Evolutionary conservation across 2,113 vertebrate genomes (phyloP).

Genomic region (Myrmophylax atrothorax): DNA sequence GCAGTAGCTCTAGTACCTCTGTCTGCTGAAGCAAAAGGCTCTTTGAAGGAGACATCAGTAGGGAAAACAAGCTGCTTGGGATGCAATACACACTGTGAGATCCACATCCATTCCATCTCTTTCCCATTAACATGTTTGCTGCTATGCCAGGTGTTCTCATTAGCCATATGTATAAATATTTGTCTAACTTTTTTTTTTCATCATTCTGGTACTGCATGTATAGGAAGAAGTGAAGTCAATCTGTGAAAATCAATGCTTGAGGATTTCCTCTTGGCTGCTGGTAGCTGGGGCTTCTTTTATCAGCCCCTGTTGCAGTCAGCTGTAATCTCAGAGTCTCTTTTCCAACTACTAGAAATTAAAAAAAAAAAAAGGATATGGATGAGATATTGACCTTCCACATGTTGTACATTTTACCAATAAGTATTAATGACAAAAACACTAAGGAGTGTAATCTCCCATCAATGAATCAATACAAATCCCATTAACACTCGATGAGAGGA

Average conservation of each 20-base stretch:
- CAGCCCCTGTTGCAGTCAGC: background rate
- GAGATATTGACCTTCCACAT: constrained; percentile 32
- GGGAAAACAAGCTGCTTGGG: background rate
- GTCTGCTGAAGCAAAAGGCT: background rate
- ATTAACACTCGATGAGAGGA: constrained; percentile 46
- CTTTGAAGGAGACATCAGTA: background rate
- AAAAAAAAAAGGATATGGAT: background rate
- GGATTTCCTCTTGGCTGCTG: constrained; percentile 20
- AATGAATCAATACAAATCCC: constrained; percentile 63
- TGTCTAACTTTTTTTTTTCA: constrained; percentile 49
- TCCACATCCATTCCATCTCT: constrained; percentile 32
- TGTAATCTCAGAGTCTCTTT: constrained; percentile 7
- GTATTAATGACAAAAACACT: constrained; percentile 55
- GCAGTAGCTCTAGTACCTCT: background rate
- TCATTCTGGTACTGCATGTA: constrained; percentile 66
- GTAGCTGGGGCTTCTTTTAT: constrained; percentile 12
- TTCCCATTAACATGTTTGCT: constrained; percentile 55
- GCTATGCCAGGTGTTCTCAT: constrained; percentile 74
- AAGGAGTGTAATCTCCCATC: constrained; percentile 52
- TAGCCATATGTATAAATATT: constrained; percentile 76
- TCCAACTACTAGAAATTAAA: background rate
- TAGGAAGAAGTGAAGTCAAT: constrained; percentile 57
- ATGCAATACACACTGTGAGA: background rate
- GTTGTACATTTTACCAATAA: constrained; percentile 27
- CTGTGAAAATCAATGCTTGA: constrained; percentile 34